Evolutionary conservation across 2,797 vertebrate species (phyloP).

Genomic region (Poeciliopsis presidionis): DNA sequence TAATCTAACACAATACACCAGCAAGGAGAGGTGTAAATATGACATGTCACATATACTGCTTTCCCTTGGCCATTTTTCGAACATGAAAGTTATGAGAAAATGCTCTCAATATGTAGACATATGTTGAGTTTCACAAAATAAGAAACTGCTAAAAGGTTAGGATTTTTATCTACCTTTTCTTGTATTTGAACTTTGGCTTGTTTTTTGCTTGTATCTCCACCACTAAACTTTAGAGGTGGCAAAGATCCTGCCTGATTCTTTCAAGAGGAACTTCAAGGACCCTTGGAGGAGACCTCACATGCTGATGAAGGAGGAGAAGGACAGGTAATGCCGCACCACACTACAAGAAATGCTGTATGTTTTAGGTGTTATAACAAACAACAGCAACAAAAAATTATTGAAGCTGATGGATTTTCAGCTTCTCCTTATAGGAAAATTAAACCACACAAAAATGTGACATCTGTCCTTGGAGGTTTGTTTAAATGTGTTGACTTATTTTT

Average conservation of each 20-base stretch:
- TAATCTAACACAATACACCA: background rate
- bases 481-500: constrained; percentile 2
- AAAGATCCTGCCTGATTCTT: constrained; percentile 86
- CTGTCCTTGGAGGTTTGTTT: background rate
- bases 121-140: background rate
- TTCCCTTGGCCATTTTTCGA: background rate
- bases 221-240: constrained; percentile 81
- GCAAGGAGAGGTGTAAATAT: background rate
- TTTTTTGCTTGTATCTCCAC: constrained; percentile 9
- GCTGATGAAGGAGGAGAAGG: constrained; percentile 77
- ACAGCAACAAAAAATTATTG: background rate
- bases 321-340: constrained; percentile 74
- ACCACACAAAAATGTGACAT: background rate
- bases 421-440: background rate
- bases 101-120: background rate
- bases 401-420: background rate
- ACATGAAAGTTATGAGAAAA: background rate
- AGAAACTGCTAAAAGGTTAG: background rate
- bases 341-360: constrained; percentile 7
- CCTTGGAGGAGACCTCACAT: constrained; percentile 85
- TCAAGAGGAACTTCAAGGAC: constrained; percentile 87
- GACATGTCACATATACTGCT: background rate
- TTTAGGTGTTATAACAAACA: constrained; percentile 4
- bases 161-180: background rate
- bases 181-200: background rate